Percentiles rank a stretch among this genome's conserved stretches.
These are phyloP conservation scores for Paragorgia papillata DNA, from an alignment of 92 coral and sea anemone genomes.

Conservation along the genomic window DNA sequence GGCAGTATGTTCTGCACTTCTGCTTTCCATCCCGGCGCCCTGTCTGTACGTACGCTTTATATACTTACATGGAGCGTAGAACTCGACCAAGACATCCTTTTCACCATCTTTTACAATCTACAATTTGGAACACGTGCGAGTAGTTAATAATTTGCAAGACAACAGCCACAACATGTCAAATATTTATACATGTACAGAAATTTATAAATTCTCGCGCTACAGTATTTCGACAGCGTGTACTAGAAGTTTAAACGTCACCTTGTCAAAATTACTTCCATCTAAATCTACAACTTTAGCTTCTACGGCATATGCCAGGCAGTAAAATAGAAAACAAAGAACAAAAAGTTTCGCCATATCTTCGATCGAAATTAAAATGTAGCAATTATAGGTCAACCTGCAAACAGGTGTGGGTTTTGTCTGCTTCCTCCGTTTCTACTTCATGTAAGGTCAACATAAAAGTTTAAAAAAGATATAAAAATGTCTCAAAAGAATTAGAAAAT, in stretches of 20 bases:
- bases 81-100: conserved; percentile 90
- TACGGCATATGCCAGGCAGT: conserved; percentile 11
- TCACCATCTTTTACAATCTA: conserved; percentile 61
- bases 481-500: too few relatives aligned
- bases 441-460: too few relatives aligned
- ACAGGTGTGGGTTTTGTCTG: background rate
- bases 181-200: too few relatives aligned
- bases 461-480: too few relatives aligned
- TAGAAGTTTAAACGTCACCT: conserved; percentile 60
- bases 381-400: background rate
- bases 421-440: too few relatives aligned
- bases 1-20: too few relatives aligned
- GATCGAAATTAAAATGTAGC: background rate
- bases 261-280: conserved; percentile 68
- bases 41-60: too few relatives aligned
- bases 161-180: too few relatives aligned
- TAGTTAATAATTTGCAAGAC: too few relatives aligned
- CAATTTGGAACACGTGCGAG: background rate
- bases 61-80: conserved; percentile 94
- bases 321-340: conserved; percentile 26
- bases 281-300: conserved; percentile 75
- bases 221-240: background rate
- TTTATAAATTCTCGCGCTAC: too few relatives aligned
- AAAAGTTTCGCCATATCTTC: conserved; percentile 7
- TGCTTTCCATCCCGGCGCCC: too few relatives aligned